Evolutionary conservation across 2,113 vertebrate genomes (phyloP), one percentile per base, ranked within the genome.

Genomic region (Catharus bicknelli): DNA sequence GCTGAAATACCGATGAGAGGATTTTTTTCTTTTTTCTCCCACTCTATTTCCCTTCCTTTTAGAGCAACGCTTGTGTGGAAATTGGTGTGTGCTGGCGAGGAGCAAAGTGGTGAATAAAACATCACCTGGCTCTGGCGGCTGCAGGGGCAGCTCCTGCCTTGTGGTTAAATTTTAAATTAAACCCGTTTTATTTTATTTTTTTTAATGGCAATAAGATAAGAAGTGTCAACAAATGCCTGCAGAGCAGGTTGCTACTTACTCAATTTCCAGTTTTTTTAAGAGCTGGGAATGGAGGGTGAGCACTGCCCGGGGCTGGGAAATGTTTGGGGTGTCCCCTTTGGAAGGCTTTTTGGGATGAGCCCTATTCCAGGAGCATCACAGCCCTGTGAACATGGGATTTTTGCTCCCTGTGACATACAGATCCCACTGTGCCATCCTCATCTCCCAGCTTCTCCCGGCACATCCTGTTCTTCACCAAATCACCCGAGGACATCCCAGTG

Each of bases 101-200:
- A 94, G 79, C 63, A 32, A 48, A 54, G 18, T 0, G 26, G 81
- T 91, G 96, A 96, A 94, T 88, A 94, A 95, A 96, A 89, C 76
- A 94, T 40, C 50, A 51, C 2, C 19, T 12, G 50, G 68, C 2
- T 20, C 72, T 3, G 23, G 61, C 42, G 83, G 95, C 92, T 42
- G 55, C 50, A 27, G 85, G 88, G 91, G 55, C 94, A 92, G 76
- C 94, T 96, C 83, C 73, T 91, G 77, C 67, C 9, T 2, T 42
- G 55, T 3, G 42, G 59, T 80, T 91, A 75, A 58, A 53, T 51
- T 85, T 73, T 43, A 45, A 42, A 59, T 64, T 50, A 51, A 80
- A 51, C 77, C 13, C 13, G 23, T 87, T 79, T 87, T 53, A 94
- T 94, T 83, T 72, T 38, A 10, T 13, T 40, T 45, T 53, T 14